Conservation (phyloP, 2,113 vertebrate species). For the Microcebus ravelobensis region DNA sequence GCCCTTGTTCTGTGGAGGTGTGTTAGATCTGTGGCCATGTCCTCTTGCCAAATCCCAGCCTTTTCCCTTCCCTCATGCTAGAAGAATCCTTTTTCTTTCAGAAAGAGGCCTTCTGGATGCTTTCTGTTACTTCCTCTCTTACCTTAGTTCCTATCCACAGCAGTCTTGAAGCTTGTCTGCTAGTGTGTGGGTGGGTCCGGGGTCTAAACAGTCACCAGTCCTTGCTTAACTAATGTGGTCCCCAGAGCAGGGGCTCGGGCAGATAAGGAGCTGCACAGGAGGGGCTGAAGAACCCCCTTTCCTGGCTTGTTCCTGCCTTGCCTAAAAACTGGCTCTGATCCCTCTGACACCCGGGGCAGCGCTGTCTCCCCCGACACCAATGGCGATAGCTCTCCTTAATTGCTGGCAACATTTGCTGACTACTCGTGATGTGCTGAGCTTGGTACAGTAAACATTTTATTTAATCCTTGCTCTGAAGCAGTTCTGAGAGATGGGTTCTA, state of each 20-base stretch:
- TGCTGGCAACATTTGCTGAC: not conserved
- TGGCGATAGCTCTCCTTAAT: not conserved
- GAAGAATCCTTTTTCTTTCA: not conserved
- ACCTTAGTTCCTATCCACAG: not conserved
- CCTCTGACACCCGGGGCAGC: not conserved
- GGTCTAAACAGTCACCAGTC: not conserved
- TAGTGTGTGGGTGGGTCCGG: too few relatives aligned
- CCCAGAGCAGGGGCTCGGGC: not conserved
- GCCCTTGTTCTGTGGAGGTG: not conserved
- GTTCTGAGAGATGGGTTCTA: not conserved
- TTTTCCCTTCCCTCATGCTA: not conserved
- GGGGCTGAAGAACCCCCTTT: not conserved
- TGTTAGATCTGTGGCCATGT: not conserved
- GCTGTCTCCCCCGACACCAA: not conserved
- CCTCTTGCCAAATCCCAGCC: not conserved
- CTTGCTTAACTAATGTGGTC: not conserved
- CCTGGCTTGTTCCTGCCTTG: not conserved
- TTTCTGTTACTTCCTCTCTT: not conserved
- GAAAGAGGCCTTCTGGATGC: not conserved
- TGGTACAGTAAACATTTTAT: not conserved
- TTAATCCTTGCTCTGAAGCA: not conserved
- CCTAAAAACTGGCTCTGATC: not conserved
- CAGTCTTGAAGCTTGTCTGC: not conserved
- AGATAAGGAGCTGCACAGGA: not conserved
- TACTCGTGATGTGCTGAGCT: not conserved